Evolutionary conservation across 2,113 vertebrate species (phyloP), one percentile per base, ranked within the genome.

Genomic region (Calyptommatus sinebrachiatus): DNA sequence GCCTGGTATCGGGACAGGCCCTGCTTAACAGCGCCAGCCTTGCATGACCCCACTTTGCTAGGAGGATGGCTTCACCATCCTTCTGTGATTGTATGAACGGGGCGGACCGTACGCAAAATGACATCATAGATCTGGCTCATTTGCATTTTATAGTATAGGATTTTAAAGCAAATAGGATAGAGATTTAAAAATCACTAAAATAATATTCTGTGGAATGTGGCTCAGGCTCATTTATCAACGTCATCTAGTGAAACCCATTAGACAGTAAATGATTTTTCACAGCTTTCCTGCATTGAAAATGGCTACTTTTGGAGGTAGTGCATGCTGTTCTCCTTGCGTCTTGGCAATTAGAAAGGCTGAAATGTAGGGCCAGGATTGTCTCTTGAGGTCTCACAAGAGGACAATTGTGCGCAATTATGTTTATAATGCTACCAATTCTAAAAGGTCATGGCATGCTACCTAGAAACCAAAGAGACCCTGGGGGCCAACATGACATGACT

Each of bases 171-270:
- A 41, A 41, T 41, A 41, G 35, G 35, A 41, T 2, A 41, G 35
- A 41, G 3, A 41, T 41, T 41, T 41, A 41, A 41, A n/a, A 41
- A 41, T 41, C 35, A 41, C 35, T 41, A 41, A 41, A 41, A 41
- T 41, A 41, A 41, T 41, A 2, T 41, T 41, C 35, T 4, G 35
- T 41, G 35, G 35, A 41, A 41, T 41, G 35, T 41, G 35, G 35
- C 35, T 5, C 35, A 5, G 35, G 35, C 35, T 41, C 35, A 41
- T 41, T 41, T 41, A 2, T 41, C 5, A 4, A 41, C 35, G 57
- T 6, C 28, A 85, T 79, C 81, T 80, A 80, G 78, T 86, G 85
- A 82, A 88, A 74, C 82, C 86, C 84, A 86, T 85, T 88, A 88
- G 73, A 12, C 26, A 10, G 35, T 65, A 86, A 91, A 88, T 68